Evolutionary conservation across 2,113 vertebrate genomes (phyloP), one percentile per base, ranked within the genome.

Genomic region (Platysteira castanea): DNA sequence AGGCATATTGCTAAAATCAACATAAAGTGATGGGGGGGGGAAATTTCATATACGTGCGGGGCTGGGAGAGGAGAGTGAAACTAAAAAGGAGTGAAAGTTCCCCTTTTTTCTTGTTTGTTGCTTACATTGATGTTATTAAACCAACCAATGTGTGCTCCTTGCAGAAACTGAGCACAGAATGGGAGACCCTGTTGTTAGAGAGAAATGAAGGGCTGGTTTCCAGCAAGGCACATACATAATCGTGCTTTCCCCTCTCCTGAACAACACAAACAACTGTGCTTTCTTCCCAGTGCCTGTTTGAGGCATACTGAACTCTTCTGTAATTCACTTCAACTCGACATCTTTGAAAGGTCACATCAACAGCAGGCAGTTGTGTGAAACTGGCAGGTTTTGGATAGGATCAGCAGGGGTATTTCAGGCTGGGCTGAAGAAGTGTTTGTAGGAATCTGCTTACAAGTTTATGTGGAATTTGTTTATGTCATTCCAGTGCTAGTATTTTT

Each of bases 291-390:
- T 83, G 80, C 84, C 79, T 64, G 47, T 90, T 44, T 88, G 91
- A 96, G 86, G 73, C 19, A 18, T 50, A 61, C 65, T 85, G 95
- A 91, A 93, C 83, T 89, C 52, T 82, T 89, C 67, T 77, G 80
- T 96, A 92, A 89, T 80, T 95, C 84, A 4, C 41, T 92, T 74
- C 87, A 85, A 15, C 79, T 80, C 15, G 14, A 59, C 54, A 50
- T 80, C 89, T 96, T 80, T 89, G 89, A 91, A 95, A 97, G 92
- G 95, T 92, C 91, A 78, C 76, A 59, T 80, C 82, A 85, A 42
- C 92, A 96, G 96, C 89, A 94, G 87, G 89, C 73, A 86, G 84
- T 77, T 91, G 52, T 87, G 84, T 71, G 74, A 64, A 95, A 87
- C 54, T 89, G 95, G 76, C 75, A 93, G 57, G 5, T 84, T 89